Evolutionary conservation across 2,113 vertebrate species (phyloP), one percentile per base, ranked within the genome.

Genomic region (Lophius piscatorius): DNA sequence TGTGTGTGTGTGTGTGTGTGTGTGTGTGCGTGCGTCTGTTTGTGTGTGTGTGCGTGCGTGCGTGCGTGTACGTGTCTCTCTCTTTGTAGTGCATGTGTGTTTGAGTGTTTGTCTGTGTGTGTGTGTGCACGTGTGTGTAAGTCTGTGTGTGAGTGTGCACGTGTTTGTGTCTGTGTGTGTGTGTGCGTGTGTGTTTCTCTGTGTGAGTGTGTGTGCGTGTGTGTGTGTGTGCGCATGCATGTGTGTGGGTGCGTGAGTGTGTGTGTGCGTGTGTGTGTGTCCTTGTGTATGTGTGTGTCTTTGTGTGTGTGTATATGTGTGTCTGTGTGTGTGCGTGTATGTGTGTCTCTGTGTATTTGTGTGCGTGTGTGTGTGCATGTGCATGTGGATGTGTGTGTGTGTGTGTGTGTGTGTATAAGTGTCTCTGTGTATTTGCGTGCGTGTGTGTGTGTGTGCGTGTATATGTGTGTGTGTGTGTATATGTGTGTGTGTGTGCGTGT

Each of bases 361-460:
- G 44, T 26, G 52, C 45, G 35, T 17, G 58, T 40, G 26, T 52
- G 60, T 35, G 75, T 26, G 42, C 13, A 52, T 12, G 23, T 28
- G 76, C 80, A 63, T 80, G 66, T 74, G 65, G 80, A 38, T n/a
- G n/a, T n/a, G n/a, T n/a, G n/a, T n/a, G n/a, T n/a, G 13, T 58
- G 44, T 47, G 63, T 48, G 68, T 57, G 52, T 38, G 34, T 39
- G 12, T 57, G 42, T 46, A n/a, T n/a, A n/a, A n/a, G n/a, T n/a
- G n/a, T n/a, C n/a, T n/a, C n/a, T n/a, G n/a, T n/a, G n/a, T n/a
- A n/a, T n/a, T n/a, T n/a, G n/a, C n/a, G n/a, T n/a, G n/a, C n/a
- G n/a, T n/a, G n/a, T n/a, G n/a, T n/a, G n/a, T n/a, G n/a, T n/a
- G n/a, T n/a, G n/a, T n/a, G n/a, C n/a, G n/a, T n/a, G n/a, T n/a